Evolutionary conservation across 2,888 invertebrate genomes (phyloP), one percentile per base, ranked within the genome.

Genomic region (Drosophila buzzatii): DNA sequence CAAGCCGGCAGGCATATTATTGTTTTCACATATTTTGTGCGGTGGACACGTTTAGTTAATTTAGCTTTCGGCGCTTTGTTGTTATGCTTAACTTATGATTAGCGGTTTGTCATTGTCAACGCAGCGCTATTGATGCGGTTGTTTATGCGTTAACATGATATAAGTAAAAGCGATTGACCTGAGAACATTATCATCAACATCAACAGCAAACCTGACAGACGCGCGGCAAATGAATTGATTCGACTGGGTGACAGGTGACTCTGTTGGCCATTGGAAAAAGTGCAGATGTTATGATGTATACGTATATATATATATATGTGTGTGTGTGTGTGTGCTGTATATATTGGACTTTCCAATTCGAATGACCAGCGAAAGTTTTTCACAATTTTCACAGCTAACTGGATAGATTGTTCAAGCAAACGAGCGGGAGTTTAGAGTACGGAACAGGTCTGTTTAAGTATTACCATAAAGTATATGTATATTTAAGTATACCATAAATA

Each of bases 21-120:
- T 79, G 74, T 79, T 82, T 85, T 76, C 85, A 70, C 81, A 82
- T 87, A 79, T 82, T 85, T 79, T 39, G 75, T 73, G 53, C 51
- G 79, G 73, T 75, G 81, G 85, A 70, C 83, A 85, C 85, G 84
- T 88, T 87, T 85, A 69, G 71, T 55, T 70, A 56, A 81, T 81
- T 76, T 70, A 56, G 37, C 60, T 67, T 18, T 67, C 37, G 52
- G 56, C 35, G 51, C 58, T 57, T 78, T 82, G 52, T 75, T 82
- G 87, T 71, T 73, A 81, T 74, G 81, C 73, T 85, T 82, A 88
- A 88, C 70, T 75, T 85, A 88, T 85, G 88, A 81, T 85, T 85
- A 85, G 85, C 79, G 83, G 85, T 81, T 59, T 77, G 81, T 87
- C 84, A 85, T 81, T 81, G 88, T 81, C 85, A 73, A 77, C 79